phyloP scores from a whole-genome alignment of 2,888 invertebrate species.

The Tortrix viridana region DNA sequence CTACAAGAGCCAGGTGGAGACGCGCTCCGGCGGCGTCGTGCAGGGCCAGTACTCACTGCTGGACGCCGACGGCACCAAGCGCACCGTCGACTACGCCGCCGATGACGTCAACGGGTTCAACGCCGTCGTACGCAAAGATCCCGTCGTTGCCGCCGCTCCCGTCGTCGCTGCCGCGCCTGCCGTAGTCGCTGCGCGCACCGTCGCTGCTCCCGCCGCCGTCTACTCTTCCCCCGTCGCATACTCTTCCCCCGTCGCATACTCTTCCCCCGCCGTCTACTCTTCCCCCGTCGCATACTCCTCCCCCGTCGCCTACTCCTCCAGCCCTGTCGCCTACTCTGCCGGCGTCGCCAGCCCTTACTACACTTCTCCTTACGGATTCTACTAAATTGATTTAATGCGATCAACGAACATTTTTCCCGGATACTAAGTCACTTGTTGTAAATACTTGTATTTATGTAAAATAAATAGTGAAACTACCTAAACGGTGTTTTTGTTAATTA shows the following conservation, averaged over 20 bases:
- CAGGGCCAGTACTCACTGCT: constrained; percentile 81
- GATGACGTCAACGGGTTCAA: constrained; percentile 81
- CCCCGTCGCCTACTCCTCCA: constrained; percentile 45
- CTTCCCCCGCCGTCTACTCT: constrained; percentile 39
- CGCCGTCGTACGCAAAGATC: constrained; percentile 81
- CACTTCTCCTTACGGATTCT: constrained; percentile 38
- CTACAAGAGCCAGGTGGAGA: constrained; percentile 81
- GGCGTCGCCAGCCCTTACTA: constrained; percentile 30
- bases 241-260: constrained; percentile 43
- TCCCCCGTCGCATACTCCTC: constrained; percentile 44
- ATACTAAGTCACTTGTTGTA: constrained; percentile 29
- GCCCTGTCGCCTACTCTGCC: constrained; percentile 37
- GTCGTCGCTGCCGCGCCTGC: constrained; percentile 47
- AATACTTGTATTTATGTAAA: constrained; percentile 46
- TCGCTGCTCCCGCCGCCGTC: constrained; percentile 43
- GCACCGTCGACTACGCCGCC: constrained; percentile 82
- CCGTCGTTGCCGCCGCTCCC: constrained; percentile 52
- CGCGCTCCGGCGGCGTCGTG: constrained; percentile 76
- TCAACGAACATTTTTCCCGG: not conserved
- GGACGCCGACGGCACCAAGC: constrained; percentile 81
- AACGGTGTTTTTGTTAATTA: constrained; percentile 9
- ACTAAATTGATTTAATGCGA: not conserved
- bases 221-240: constrained; percentile 25
- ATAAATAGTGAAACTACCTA: constrained; percentile 56
- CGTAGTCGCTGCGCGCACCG: constrained; percentile 43